phyloP scores from a whole-genome alignment of 1,140 invertebrate species.

The Trachymyrmex septentrionalis region DNA sequence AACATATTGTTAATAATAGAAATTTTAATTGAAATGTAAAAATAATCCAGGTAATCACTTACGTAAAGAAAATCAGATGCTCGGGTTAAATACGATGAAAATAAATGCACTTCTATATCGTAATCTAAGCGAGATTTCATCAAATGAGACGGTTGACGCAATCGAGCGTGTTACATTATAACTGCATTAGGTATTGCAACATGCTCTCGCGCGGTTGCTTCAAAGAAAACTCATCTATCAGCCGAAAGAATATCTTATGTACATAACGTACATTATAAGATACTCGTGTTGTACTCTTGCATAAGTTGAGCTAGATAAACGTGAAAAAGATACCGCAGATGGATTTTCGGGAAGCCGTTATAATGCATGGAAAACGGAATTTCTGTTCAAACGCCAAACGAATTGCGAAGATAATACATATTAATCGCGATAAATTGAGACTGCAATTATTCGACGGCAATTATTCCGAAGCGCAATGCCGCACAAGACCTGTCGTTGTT shows the following conservation, averaged over 20 bases:
- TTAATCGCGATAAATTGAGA: constrained; percentile 71
- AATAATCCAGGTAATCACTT: too few species aligned
- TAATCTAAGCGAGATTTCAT: not conserved
- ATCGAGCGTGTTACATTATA: constrained; percentile 13
- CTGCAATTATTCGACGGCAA: constrained; percentile 62
- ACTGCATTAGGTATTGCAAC: constrained; percentile 19
- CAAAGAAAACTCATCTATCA: constrained; percentile 15
- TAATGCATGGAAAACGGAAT: not conserved
- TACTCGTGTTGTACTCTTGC: not conserved
- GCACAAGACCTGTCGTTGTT: constrained; percentile 64
- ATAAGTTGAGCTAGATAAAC: not conserved
- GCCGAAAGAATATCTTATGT: constrained; percentile 43
- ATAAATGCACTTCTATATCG: not conserved
- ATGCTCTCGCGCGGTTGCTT: constrained; percentile 22
- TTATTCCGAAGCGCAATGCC: constrained; percentile 43
- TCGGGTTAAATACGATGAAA: not conserved
- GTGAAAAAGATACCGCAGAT: not conserved
- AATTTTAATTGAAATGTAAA: too few species aligned
- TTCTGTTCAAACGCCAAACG: constrained; percentile 23
- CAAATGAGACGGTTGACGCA: not conserved
- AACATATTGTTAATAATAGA: too few species aligned
- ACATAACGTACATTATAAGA: constrained; percentile 8
- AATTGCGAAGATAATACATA: constrained; percentile 51
- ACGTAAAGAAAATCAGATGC: too few species aligned
- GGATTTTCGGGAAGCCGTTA: not conserved